phyloP scores from a whole-genome alignment of 2,797 vertebrate genomes.

The Taeniopygia guttata region DNA sequence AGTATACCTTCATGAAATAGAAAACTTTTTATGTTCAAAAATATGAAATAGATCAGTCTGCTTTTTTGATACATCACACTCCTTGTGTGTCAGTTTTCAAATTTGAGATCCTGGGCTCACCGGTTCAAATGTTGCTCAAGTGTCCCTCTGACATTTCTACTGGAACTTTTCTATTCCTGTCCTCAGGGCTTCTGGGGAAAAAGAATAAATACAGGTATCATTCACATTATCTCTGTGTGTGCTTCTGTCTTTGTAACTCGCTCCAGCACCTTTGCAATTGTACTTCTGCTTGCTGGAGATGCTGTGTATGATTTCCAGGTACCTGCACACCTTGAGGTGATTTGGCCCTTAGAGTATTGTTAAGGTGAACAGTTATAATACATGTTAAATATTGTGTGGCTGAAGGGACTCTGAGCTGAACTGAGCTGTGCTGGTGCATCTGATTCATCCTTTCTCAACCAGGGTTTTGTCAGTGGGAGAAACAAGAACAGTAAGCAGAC shows the following conservation, averaged over 20 bases:
- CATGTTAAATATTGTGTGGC: background rate
- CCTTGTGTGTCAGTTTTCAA: background rate
- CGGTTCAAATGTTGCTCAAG: background rate
- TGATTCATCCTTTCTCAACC: background rate
- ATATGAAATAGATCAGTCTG: background rate
- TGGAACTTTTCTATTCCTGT: background rate
- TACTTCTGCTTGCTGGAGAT: background rate
- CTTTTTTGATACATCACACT: background rate
- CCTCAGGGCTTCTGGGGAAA: background rate
- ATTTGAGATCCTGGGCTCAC: background rate
- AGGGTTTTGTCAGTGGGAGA: background rate
- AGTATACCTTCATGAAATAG: background rate
- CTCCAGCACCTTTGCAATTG: background rate
- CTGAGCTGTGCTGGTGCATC: background rate
- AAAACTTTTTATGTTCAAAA: background rate
- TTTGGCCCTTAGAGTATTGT: background rate
- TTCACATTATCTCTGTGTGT: background rate
- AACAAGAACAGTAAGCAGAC: background rate
- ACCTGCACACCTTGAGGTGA: background rate
- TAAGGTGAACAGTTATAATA: background rate
- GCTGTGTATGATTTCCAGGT: background rate
- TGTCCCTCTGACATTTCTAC: background rate
- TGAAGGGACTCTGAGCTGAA: background rate
- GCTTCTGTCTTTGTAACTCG: background rate
- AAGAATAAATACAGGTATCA: background rate